Percentiles rank a stretch among this genome's conserved stretches.
phyloP scores from a whole-genome alignment of 2,888 invertebrate species.

The Acanthopleura granulata region DNA sequence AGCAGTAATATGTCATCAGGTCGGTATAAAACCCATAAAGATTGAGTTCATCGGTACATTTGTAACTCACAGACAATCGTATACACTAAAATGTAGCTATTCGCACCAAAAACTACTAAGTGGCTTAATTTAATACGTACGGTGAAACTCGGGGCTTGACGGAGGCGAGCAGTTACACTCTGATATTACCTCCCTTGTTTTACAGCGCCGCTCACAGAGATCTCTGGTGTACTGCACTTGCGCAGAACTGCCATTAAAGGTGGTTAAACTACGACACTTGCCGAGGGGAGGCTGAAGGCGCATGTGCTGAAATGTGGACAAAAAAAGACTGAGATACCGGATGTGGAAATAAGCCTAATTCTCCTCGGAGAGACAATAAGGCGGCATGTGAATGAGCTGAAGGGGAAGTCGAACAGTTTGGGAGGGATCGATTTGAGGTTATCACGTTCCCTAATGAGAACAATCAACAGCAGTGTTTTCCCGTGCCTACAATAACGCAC shows the following conservation, averaged over 20 bases:
- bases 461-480: not conserved
- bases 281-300: conserved; percentile 4
- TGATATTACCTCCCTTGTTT: not conserved
- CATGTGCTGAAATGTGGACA: not conserved
- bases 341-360: not conserved
- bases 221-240: conserved; percentile 2
- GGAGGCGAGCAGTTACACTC: not conserved
- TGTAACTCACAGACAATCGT: too few relatives aligned
- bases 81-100: too few relatives aligned
- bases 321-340: not conserved
- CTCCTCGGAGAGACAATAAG: not conserved
- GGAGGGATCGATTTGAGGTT: not conserved
- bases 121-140: not conserved
- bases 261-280: not conserved
- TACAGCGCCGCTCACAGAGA: not conserved
- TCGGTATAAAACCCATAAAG: too few relatives aligned
- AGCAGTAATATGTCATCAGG: too few relatives aligned
- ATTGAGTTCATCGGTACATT: too few relatives aligned
- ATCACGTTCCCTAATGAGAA: not conserved
- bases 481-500: not conserved
- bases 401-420: not conserved
- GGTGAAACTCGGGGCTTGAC: not conserved
- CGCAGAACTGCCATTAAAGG: not conserved
- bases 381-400: not conserved
- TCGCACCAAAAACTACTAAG: too few relatives aligned